Conservation (phyloP, 2,113 vertebrate species). For the Agelaius phoeniceus region DNA sequence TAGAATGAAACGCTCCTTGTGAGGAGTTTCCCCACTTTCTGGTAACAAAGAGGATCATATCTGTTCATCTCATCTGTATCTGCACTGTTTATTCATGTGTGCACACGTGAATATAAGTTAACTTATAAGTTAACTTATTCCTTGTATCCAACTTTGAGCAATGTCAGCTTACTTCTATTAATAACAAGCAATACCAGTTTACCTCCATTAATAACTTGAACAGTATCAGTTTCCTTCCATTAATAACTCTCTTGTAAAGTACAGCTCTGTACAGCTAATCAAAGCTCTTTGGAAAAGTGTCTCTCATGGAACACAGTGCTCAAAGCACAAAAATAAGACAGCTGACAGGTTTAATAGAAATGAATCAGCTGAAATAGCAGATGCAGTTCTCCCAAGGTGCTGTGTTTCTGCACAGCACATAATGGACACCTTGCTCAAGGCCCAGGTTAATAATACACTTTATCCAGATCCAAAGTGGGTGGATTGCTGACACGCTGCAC, state of each 20-base stretch:
- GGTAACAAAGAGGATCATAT: background rate
- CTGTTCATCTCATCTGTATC: background rate
- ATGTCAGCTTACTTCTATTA: background rate
- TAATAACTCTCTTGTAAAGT: background rate
- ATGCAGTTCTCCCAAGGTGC: background rate
- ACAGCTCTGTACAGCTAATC: background rate
- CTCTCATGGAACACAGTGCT: background rate
- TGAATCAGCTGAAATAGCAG: background rate
- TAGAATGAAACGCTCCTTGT: background rate
- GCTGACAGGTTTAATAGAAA: background rate
- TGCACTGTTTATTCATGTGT: background rate
- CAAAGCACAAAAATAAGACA: background rate
- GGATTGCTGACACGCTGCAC: background rate
- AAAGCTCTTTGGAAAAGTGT: background rate
- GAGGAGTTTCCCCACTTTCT: background rate
- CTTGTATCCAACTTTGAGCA: background rate
- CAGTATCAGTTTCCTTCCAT: background rate
- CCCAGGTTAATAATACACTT: background rate
- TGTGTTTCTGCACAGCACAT: background rate
- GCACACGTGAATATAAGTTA: rapidly evolving
- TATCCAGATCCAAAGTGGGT: background rate
- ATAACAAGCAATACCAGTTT: background rate
- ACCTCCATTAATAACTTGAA: background rate
- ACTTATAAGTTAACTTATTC: background rate
- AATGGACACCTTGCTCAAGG: background rate